Evolutionary conservation across 2,888 invertebrate genomes (phyloP).

Genomic region (Microctonus hyperodae): DNA sequence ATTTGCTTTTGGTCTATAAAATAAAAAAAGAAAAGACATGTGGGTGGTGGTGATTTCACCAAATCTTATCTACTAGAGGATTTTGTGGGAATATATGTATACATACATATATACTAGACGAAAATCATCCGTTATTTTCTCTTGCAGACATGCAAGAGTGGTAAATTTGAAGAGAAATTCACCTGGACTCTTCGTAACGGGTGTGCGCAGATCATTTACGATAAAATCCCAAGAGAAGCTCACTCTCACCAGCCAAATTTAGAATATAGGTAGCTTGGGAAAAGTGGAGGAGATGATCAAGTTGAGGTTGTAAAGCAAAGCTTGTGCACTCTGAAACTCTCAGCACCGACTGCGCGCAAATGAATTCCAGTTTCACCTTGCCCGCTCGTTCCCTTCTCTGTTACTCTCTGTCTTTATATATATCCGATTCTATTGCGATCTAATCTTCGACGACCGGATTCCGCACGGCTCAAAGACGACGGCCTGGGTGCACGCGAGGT

Average conservation of each 20-base stretch:
- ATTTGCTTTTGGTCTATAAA: background rate
- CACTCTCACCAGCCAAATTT: background rate
- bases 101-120: background rate
- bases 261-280: background rate
- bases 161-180: background rate
- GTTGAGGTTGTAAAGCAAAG: slow-evolving; percentile 11
- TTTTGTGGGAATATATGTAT: background rate
- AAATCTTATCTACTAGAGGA: slow-evolving; percentile 18
- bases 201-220: background rate
- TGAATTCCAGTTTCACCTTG: slow-evolving; percentile 11
- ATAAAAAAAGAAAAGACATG: background rate
- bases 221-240: background rate
- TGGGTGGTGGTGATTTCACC: background rate
- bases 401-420: background rate
- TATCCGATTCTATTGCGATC: slow-evolving; percentile 14
- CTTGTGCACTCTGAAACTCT: background rate
- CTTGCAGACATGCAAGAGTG: background rate
- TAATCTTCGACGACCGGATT: slow-evolving; percentile 21
- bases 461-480: slow-evolving; percentile 2
- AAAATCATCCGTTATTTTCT: background rate
- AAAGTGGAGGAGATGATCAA: slow-evolving; percentile 6
- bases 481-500: slow-evolving; percentile 13
- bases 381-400: background rate
- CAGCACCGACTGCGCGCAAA: slow-evolving; percentile 5
- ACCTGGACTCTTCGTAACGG: background rate